These are phyloP conservation scores for Gerris lacustris DNA, from an alignment of 2,888 invertebrate genomes.

Conservation along the genomic window DNA sequence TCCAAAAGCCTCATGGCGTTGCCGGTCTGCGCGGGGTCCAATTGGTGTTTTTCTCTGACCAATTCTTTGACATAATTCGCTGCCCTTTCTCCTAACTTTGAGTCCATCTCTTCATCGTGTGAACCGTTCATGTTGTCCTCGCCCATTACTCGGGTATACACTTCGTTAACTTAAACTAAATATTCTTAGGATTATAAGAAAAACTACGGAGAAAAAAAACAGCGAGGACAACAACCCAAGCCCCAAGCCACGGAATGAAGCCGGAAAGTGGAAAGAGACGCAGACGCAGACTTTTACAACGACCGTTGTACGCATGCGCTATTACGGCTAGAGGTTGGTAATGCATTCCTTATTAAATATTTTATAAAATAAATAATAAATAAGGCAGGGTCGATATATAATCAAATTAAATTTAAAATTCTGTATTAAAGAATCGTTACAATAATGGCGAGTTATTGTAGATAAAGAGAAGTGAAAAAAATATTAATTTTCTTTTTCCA, in stretches of 20 bases:
- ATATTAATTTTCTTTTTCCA: no score
- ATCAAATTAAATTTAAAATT: no score
- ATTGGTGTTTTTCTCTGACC: slow-evolving; percentile 29
- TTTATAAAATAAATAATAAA: no score
- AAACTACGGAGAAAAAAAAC: not conserved
- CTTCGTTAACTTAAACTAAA: not conserved
- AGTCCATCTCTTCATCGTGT: not conserved
- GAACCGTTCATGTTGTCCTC: not conserved
- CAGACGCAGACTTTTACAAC: not conserved
- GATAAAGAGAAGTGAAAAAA: no score
- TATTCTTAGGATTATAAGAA: not conserved
- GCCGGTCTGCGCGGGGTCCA: slow-evolving; percentile 29
- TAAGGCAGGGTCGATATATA: no score
- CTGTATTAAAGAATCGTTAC: no score
- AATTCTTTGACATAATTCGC: slow-evolving; percentile 31
- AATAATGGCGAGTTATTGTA: no score
- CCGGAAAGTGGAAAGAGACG: not conserved
- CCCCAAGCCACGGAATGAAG: not conserved
- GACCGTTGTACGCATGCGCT: not conserved
- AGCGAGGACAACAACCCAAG: not conserved
- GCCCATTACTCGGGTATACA: not conserved
- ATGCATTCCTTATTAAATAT: no score
- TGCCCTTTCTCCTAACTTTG: slow-evolving; percentile 19
- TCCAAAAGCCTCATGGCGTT: slow-evolving; percentile 31
- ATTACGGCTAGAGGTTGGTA: not conserved